Percentiles rank a stretch among this genome's conserved stretches.
Evolutionary conservation across 2,888 invertebrate species (phyloP).

Genomic region (Neocrepidodera transversa): DNA sequence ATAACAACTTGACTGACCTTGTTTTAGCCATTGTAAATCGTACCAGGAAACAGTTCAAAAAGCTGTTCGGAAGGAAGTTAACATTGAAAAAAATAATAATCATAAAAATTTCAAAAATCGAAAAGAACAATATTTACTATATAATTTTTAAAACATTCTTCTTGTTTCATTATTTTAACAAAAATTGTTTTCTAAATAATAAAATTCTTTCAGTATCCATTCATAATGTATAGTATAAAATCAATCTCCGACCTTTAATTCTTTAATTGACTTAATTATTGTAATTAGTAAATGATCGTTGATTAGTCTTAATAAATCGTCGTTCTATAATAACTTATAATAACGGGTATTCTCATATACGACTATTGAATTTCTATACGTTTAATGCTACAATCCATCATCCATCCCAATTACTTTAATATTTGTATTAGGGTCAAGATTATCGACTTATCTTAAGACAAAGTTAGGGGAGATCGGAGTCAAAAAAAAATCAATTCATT

Average conservation of each 20-base stretch:
- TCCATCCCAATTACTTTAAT: constrained; percentile 40
- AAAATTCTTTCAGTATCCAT: no score
- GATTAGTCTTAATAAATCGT: constrained; percentile 24
- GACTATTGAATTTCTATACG: constrained; percentile 27
- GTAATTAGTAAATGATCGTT: constrained; percentile 6
- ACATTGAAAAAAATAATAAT: constrained; percentile 36
- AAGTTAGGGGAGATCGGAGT: constrained; percentile 1
- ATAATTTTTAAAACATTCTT: no score
- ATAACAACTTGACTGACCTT: constrained; percentile 19
- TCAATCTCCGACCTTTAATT: not conserved
- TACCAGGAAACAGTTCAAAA: constrained; percentile 27
- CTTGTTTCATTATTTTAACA: no score
- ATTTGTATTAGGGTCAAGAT: constrained; percentile 50
- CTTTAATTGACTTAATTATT: constrained; percentile 5
- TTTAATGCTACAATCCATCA: constrained; percentile 31
- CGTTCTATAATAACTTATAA: constrained; percentile 26
- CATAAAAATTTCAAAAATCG: no score
- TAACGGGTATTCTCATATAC: constrained; percentile 22
- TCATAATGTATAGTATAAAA: no score
- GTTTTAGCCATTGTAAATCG: constrained; percentile 21
- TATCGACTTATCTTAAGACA: constrained; percentile 43
- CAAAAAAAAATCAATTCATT: no score
- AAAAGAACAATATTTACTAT: no score
- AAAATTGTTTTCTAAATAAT: no score
- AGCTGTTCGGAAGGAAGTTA: constrained; percentile 34